A percentile compares a stretch with the other conserved stretches of the same genome.
Conservation (phyloP, 2,797 vertebrate species). For the Bradypus variegatus region DNA sequence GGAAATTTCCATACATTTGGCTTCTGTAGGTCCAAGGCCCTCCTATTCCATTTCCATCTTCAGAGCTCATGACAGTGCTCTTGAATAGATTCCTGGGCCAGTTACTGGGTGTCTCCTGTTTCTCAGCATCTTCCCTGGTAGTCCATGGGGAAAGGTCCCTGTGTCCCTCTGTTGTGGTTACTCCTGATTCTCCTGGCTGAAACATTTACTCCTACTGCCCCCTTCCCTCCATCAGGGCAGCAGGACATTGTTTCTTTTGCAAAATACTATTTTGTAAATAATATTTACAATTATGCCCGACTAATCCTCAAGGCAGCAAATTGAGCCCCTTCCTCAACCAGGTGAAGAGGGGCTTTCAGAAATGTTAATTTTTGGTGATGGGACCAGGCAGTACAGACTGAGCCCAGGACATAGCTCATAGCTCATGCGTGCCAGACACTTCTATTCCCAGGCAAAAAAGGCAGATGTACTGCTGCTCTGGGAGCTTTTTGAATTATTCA, state of each 20-base stretch:
- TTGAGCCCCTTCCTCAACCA: fast-evolving
- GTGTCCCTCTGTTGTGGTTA: background rate
- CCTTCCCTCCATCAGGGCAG: fast-evolving
- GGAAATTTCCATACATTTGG: background rate
- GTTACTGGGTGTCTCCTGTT: background rate
- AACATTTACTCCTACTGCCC: fast-evolving
- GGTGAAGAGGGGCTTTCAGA: background rate
- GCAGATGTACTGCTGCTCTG: background rate
- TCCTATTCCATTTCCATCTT: background rate
- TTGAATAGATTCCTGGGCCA: background rate
- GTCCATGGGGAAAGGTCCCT: background rate
- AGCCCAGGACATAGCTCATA: background rate
- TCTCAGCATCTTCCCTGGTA: background rate
- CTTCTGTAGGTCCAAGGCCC: background rate
- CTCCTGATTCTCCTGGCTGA: background rate
- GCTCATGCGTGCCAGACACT: fast-evolving
- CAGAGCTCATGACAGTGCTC: background rate
- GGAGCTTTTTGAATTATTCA: background rate
- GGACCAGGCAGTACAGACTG: background rate
- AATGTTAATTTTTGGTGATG: background rate
- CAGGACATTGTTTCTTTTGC: background rate
- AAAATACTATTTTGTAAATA: background rate
- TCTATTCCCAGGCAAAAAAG: background rate
- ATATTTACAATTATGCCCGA: too few species aligned
- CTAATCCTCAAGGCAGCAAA: background rate